Conservation (phyloP, 2,888 invertebrate genomes). For the Heliconius ethilla region DNA sequence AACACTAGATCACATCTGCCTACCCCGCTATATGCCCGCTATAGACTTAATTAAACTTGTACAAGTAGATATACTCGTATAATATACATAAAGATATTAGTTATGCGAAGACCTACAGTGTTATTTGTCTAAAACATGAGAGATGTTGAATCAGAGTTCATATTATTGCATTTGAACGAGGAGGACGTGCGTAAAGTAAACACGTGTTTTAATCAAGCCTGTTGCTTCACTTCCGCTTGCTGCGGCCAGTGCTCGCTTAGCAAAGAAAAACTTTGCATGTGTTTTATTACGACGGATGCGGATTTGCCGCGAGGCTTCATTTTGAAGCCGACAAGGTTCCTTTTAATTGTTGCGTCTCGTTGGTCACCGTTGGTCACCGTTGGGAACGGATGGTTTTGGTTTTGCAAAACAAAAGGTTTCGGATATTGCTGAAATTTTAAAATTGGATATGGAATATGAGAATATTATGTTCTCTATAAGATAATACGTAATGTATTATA, state of each 20-base stretch:
- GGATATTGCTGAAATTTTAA: background rate
- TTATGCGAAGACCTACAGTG: conserved; percentile 8
- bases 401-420: no score
- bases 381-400: conserved; percentile 47
- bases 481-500: background rate
- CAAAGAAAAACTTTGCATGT: conserved; percentile 82
- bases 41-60: background rate
- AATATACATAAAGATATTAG: conserved; percentile 7
- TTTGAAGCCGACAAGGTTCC: conserved; percentile 68
- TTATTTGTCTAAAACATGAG: conserved; percentile 37
- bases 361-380: conserved; percentile 50
- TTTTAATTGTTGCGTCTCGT: conserved; percentile 73
- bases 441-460: background rate
- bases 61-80: background rate
- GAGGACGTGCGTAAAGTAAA: conserved; percentile 78
- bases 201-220: conserved; percentile 82
- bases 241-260: conserved; percentile 71
- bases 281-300: conserved; percentile 81
- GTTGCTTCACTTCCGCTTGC: conserved; percentile 78
- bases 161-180: conserved; percentile 69
- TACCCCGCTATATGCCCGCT: no score
- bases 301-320: conserved; percentile 74
- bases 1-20: no score
- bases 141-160: conserved; percentile 44
- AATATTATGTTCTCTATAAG: background rate